A percentile compares a stretch with the other conserved stretches of the same genome.
phyloP scores from a whole-genome alignment of 1,140 invertebrate genomes.

The Drosophila albomicans region DNA sequence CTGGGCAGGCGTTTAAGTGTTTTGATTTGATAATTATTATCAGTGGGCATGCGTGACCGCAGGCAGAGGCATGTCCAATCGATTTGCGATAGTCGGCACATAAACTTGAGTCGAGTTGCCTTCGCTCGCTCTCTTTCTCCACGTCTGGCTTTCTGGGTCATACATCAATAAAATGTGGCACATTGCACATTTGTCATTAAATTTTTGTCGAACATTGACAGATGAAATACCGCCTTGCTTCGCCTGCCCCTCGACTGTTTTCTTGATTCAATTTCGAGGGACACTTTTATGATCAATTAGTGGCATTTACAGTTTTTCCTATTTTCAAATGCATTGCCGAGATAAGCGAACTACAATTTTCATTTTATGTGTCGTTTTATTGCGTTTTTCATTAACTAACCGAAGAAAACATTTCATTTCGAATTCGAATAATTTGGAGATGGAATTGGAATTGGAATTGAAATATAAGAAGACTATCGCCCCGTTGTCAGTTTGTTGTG shows the following conservation, averaged over 20 bases:
- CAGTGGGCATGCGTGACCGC: constrained; percentile 79
- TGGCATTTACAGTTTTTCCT: constrained; percentile 66
- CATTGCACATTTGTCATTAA: constrained; percentile 64
- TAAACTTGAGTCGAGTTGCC: background rate
- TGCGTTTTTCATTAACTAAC: constrained; percentile 77
- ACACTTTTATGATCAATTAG: constrained; percentile 79
- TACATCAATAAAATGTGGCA: constrained; percentile 72
- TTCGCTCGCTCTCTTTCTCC: background rate
- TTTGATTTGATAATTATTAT: constrained; percentile 85
- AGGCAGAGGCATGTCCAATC: constrained; percentile 67
- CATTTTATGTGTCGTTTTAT: constrained; percentile 76
- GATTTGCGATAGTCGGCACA: constrained; percentile 66
- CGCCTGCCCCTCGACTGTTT: background rate
- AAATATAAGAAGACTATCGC: constrained; percentile 13
- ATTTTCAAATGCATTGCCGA: constrained; percentile 23
- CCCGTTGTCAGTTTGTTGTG: constrained; percentile 55
- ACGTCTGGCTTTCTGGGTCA: constrained; percentile 65
- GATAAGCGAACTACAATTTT: constrained; percentile 17
- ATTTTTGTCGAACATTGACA: constrained; percentile 34
- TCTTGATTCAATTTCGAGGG: constrained; percentile 30
- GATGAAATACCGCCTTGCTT: constrained; percentile 7
- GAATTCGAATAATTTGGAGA: background rate
- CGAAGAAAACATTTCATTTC: constrained; percentile 73
- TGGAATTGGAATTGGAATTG: constrained; percentile 20
- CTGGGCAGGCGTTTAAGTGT: constrained; percentile 80